Percentiles rank a stretch among this genome's conserved stretches.
Evolutionary conservation across 1,140 invertebrate genomes (phyloP).

Genomic region (Oreohelix idahoensis): DNA sequence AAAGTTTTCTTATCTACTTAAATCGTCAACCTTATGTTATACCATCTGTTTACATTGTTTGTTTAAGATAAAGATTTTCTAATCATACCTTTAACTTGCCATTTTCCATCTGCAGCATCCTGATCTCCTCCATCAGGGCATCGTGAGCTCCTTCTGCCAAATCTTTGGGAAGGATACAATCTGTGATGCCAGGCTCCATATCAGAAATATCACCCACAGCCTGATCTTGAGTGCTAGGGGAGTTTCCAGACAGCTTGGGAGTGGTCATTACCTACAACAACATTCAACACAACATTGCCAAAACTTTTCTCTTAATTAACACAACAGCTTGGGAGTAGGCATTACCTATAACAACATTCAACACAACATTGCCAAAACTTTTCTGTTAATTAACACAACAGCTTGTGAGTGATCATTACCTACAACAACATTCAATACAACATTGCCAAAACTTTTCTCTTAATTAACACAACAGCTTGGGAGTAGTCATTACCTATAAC

Average conservation of each 20-base stretch:
- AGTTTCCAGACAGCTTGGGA: constrained; percentile 48
- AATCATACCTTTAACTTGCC: constrained; percentile 2
- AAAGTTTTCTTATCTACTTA: too few relatives aligned
- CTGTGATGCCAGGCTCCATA: constrained; percentile 20
- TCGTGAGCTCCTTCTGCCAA: constrained; percentile 57
- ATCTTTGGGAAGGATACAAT: constrained; percentile 41
- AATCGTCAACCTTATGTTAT: too few relatives aligned
- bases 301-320: too few relatives aligned
- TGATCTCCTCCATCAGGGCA: constrained; percentile 58
- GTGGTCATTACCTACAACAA: constrained; percentile 58
- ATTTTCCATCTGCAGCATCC: constrained; percentile 52
- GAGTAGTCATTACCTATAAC: constrained; percentile 59
- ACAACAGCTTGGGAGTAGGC: constrained; percentile 58
- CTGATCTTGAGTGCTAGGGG: constrained; percentile 26
- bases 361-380: too few relatives aligned
- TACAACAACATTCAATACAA: constrained; percentile 41
- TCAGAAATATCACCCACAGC: constrained; percentile 21
- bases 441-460: too few relatives aligned
- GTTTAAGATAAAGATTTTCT: too few relatives aligned
- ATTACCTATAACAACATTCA: constrained; percentile 52
- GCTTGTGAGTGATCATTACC: constrained; percentile 62
- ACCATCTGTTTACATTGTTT: too few relatives aligned
- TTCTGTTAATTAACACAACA: too few relatives aligned
- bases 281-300: too few relatives aligned
- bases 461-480: too few relatives aligned